Conservation (phyloP, 1,140 invertebrate genomes). For the Gyrodactylus bullatarudis region DNA sequence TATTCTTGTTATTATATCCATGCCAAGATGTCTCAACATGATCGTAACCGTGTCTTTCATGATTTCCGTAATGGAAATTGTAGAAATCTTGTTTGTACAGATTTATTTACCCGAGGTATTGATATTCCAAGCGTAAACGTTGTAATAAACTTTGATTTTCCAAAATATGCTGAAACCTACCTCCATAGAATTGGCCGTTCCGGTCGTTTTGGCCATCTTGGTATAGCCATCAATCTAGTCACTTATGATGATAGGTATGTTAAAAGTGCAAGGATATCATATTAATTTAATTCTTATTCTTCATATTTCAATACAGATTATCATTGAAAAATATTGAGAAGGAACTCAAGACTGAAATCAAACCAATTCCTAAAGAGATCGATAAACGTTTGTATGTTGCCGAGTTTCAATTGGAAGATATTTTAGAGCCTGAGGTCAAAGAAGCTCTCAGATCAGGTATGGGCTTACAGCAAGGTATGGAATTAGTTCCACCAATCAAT, state of each 20-base stretch:
- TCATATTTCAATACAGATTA: conserved; percentile 15
- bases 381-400: conserved; percentile 80
- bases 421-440: conserved; percentile 9
- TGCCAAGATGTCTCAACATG: conserved; percentile 76
- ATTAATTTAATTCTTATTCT: conserved; percentile 6
- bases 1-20: conserved; percentile 99
- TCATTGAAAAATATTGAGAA: conserved; percentile 81
- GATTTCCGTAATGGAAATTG: conserved; percentile 86
- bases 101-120: conserved; percentile 93
- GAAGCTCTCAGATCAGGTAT: background rate
- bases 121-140: conserved; percentile 99
- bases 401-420: conserved; percentile 25
- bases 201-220: conserved; percentile 83
- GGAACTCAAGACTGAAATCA: conserved; percentile 90
- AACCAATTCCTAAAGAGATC: conserved; percentile 90
- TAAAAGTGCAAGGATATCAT: background rate
- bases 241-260: conserved; percentile 52
- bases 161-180: conserved; percentile 97
- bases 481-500: background rate
- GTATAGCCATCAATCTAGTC: conserved; percentile 94
- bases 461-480: background rate
- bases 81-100: conserved; percentile 65
- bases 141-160: conserved; percentile 99
- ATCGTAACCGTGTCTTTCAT: conserved; percentile 83
- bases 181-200: conserved; percentile 93